phyloP scores from a whole-genome alignment of 1,140 invertebrate genomes.

The Drosophila subobscura region DNA sequence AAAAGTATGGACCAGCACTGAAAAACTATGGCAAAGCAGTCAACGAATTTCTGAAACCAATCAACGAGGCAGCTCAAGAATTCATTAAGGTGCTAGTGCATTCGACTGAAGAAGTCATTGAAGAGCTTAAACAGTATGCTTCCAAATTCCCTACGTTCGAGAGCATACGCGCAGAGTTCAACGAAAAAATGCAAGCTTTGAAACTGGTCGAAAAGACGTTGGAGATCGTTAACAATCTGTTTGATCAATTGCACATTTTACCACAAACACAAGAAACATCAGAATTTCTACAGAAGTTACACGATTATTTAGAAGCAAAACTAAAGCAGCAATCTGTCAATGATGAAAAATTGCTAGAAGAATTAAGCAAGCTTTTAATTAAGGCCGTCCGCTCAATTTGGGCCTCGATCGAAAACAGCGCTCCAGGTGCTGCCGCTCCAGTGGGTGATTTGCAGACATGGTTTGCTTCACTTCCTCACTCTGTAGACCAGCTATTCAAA shows the following conservation, averaged over 20 bases:
- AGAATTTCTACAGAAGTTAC: constrained; percentile 84
- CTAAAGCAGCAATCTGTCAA: constrained; percentile 84
- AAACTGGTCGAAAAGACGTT: constrained; percentile 84
- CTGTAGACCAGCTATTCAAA: constrained; percentile 81
- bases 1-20: constrained; percentile 87
- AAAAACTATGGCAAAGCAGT: constrained; percentile 86
- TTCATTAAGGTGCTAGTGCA: constrained; percentile 83
- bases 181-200: constrained; percentile 55
- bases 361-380: constrained; percentile 84
- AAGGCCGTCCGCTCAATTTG: constrained; percentile 84
- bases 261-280: constrained; percentile 85
- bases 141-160: constrained; percentile 84
- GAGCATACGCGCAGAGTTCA: constrained; percentile 43
- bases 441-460: constrained; percentile 41
- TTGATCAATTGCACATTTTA: constrained; percentile 84
- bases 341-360: constrained; percentile 85
- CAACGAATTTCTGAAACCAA: constrained; percentile 85
- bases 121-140: constrained; percentile 84
- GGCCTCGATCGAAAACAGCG: constrained; percentile 36
- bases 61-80: constrained; percentile 85
- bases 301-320: constrained; percentile 86
- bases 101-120: constrained; percentile 84
- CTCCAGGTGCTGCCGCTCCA: constrained; percentile 6
- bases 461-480: constrained; percentile 69
- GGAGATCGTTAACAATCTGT: constrained; percentile 84